Base-by-base conservation (phyloP, 2,888 invertebrate genomes). In the Cistogaster globosa region DNA sequence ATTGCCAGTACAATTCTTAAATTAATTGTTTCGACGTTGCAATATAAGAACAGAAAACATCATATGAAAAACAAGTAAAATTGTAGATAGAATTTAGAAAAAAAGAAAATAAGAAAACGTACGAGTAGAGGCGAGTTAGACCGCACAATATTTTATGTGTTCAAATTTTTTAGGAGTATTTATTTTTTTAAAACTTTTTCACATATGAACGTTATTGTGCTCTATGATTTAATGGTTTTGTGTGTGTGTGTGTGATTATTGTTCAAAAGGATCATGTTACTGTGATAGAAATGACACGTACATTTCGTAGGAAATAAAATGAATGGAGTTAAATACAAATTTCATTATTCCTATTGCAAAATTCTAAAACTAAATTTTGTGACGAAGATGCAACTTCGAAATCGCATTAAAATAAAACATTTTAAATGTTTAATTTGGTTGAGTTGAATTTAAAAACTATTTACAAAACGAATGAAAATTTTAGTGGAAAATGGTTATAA, bases 1-100 rank as follows among this genome's bases (percentile, higher is more conserved):
- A 55, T 63, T 53, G 68, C 18, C 8, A 69, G 42, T 26, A 22
- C 18, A 57, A 76, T 69, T 76, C 76, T 48, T 18, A n/a, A 82
- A 76, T 76, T 81, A 75, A 68, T 75, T 81, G 68, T 78, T 72
- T 72, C 36, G 26, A 69, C 12, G 48, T 74, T 38, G 45, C 42
- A 18, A 51, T 65, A 60, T 18, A 22, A 20, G 53, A 38, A 55
- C 53, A 22, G n/a, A 32, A 8, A 32, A 32, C 32, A 32, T 5
- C 32, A 32, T 8, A 7, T 48, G 22, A 16, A 5, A 12, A 26
- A 53, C 42, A 14, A 12, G 36, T 60, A 2, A 32, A 32, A 32
- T 5, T 6, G 53, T 18, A 26, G 38, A 62, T 11, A 8, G 11
- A 68, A 42, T 65, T 69, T n/a, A 22, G 16, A 16, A 58, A 57